These are phyloP conservation scores for Nettapus auritus DNA, from an alignment of 2,113 vertebrate species.

Conservation along the genomic window DNA sequence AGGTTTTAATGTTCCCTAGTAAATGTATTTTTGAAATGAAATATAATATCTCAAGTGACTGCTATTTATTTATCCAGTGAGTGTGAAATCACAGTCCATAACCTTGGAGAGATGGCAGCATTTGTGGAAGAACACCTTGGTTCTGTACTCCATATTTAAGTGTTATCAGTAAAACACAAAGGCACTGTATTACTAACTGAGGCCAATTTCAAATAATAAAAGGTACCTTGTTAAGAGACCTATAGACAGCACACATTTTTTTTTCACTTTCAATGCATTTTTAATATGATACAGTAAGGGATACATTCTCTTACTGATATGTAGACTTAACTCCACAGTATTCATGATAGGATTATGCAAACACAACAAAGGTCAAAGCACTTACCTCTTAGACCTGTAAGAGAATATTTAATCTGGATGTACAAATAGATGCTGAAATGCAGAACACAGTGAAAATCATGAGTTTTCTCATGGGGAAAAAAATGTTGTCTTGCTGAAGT, in stretches of 20 bases:
- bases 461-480: not conserved
- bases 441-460: not conserved
- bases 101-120: not conserved
- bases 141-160: not conserved
- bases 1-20: constrained; percentile 6
- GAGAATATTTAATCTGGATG: not conserved
- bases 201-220: not conserved
- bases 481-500: not conserved
- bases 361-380: not conserved
- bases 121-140: not conserved
- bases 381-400: not conserved
- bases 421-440: not conserved
- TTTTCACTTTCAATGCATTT: not conserved
- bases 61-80: not conserved
- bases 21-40: not conserved
- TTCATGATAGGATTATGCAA: not conserved
- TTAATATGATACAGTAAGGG: not conserved
- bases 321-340: not conserved
- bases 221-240: not conserved
- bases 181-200: not conserved
- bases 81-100: not conserved
- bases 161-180: not conserved
- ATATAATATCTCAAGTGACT: not conserved
- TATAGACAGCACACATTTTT: not conserved
- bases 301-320: not conserved